Evolutionary conservation across 2,113 vertebrate species (phyloP), one percentile per base, ranked within the genome.

Genomic region (Silurus glanis): DNA sequence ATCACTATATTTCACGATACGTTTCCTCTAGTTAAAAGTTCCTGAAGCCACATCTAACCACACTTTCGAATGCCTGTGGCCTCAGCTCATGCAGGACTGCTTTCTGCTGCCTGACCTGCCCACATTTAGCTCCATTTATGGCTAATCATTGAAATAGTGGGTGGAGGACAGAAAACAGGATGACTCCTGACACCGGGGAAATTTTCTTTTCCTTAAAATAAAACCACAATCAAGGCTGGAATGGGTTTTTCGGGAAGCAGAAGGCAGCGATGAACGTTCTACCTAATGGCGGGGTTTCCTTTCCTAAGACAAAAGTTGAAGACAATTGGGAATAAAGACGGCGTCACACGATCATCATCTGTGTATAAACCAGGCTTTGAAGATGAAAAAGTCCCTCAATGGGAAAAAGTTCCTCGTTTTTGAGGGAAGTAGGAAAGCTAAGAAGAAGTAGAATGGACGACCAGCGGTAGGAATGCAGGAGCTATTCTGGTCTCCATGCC

Each of bases 81-180:
- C 84, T 85, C 71, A 81, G 69, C 83, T 75, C 72, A 78, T 62
- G 28, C 37, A 51, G 51, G 64, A 21, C 55, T 62, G 82, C 76
- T 82, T 67, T 51, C 59, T 69, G 72, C 69, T 83, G 75, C 58
- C 86, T 66, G 76, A 81, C 82, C 82, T 78, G 71, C 28, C 82
- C 28, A 72, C 56, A 82, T 72, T 82, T n/a, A 82, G 64, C 80
- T 79, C 91, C 87, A 90, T 92, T 88, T 91, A 91, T 71, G 90
- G 89, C 58, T 87, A 87, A 87, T 79, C 55, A 74, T 69, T 67
- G 66, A 55, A 66, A 75, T 75, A 69, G 62, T 67, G 87, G 85
- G 87, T 49, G 86, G 87, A 82, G 79, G 37, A 72, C 69, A 47
- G 76, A 74, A 47, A 75, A 71, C 80, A 81, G 64, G 67, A 72